Evolutionary conservation across 53 echinoderm and acorn worm genomes (phyloP).

Genomic region (Echinarachnius parma): DNA sequence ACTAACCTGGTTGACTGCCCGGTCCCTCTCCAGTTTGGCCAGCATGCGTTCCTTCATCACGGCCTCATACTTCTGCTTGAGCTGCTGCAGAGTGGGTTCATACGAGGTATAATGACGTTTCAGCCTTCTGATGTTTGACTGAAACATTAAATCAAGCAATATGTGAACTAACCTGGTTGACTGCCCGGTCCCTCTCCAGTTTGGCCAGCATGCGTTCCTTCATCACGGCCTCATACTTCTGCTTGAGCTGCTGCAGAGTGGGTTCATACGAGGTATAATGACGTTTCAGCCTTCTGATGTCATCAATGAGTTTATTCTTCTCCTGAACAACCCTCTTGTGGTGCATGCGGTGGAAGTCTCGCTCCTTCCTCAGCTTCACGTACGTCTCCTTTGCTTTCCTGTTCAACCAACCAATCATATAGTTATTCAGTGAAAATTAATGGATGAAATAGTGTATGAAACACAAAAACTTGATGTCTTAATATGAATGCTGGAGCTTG

Average conservation of each 20-base stretch:
- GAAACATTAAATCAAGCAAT: too few species aligned
- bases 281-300: conserved; percentile 95
- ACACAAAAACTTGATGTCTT: too few species aligned
- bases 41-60: conserved; percentile 99
- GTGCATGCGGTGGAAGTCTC: conserved; percentile 96
- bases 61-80: conserved; percentile 96
- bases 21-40: conserved; percentile 87
- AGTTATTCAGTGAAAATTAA: not conserved
- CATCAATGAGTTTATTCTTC: conserved; percentile 94
- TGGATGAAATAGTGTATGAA: not conserved
- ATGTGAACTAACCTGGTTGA: conserved; percentile 87
- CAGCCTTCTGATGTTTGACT: too few species aligned
- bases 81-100: conserved; percentile 87
- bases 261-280: conserved; percentile 97
- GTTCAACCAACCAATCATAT: conserved; percentile 2
- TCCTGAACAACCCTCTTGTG: conserved; percentile 98
- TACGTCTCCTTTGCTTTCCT: conserved; percentile 98
- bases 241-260: conserved; percentile 85
- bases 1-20: conserved; percentile 90
- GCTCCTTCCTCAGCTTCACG: conserved; percentile 89
- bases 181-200: conserved; percentile 92
- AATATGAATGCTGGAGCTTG: too few species aligned
- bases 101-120: conserved; percentile 94
- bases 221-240: conserved; percentile 98
- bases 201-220: conserved; percentile 97